These are phyloP conservation scores for Yoshiicerus persimilis DNA, from an alignment of 1,140 invertebrate species.

Conservation along the genomic window DNA sequence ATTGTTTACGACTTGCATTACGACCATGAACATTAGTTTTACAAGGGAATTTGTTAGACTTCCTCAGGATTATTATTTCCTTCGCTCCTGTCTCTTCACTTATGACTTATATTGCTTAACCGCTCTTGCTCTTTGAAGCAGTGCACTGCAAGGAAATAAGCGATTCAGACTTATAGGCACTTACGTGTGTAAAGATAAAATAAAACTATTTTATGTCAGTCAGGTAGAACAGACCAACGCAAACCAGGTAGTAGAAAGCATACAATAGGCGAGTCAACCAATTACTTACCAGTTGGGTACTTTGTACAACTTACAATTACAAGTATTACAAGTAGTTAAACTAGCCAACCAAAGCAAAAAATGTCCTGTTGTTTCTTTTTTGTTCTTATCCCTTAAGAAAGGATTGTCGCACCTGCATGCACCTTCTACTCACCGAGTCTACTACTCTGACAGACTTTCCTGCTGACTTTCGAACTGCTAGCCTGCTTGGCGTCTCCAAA, in stretches of 20 bases:
- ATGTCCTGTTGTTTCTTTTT: neutral
- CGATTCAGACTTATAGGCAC: neutral
- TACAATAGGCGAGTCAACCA: neutral
- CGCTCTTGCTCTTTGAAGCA: no score
- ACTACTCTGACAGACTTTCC: neutral
- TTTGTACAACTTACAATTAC: neutral
- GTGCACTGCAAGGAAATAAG: neutral
- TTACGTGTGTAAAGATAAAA: neutral
- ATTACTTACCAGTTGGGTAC: neutral
- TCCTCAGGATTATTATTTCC: neutral
- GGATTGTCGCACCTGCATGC: constrained; percentile 8
- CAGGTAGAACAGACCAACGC: neutral
- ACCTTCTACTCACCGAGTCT: neutral
- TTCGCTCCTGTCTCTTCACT: neutral
- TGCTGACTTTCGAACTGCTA: neutral
- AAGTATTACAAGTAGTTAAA: neutral
- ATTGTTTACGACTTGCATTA: constrained; percentile 21
- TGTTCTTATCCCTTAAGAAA: constrained; percentile 3
- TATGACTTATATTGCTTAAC: neutral
- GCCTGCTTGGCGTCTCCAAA: constrained; percentile 10
- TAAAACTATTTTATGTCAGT: neutral
- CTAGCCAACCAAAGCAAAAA: neutral
- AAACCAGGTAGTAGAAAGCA: neutral
- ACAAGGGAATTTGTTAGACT: constrained; percentile 14
- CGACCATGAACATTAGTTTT: constrained; percentile 5